These are phyloP conservation scores for Alligator sinensis DNA, from an alignment of 2,113 vertebrate species.

Conservation along the genomic window DNA sequence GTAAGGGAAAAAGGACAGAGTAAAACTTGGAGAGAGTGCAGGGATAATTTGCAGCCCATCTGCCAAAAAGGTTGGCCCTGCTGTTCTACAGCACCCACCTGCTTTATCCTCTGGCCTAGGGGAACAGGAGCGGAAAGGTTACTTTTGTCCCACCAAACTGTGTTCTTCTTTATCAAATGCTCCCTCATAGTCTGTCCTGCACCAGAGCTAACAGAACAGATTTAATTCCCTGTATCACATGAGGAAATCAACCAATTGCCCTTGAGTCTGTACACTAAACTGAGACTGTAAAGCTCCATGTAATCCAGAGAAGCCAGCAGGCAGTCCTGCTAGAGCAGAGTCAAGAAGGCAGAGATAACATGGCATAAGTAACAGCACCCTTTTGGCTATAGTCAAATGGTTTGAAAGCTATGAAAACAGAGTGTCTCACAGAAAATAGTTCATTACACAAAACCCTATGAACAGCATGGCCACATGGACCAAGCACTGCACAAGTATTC, in stretches of 20 bases:
- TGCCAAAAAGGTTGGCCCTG: no score
- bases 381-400: constrained; percentile 19
- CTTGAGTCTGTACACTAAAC: not conserved
- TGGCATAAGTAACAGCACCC: not conserved
- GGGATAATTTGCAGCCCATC: no score
- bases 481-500: not conserved
- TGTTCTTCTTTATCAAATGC: not conserved
- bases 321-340: not conserved
- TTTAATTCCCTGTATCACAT: not conserved
- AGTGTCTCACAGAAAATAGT: not conserved
- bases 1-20: no score
- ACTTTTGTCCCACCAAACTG: not conserved
- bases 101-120: not conserved
- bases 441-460: not conserved
- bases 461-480: not conserved
- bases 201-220: not conserved
- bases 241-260: not conserved
- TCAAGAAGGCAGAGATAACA: not conserved
- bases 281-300: not conserved
- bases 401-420: not conserved
- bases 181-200: not conserved
- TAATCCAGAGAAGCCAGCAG: not conserved
- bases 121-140: not conserved
- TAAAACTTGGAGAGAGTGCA: no score
- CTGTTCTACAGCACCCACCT: not conserved